Base-by-base conservation (phyloP, 2,888 invertebrate genomes). In the Meteorus cinctellus region DNA sequence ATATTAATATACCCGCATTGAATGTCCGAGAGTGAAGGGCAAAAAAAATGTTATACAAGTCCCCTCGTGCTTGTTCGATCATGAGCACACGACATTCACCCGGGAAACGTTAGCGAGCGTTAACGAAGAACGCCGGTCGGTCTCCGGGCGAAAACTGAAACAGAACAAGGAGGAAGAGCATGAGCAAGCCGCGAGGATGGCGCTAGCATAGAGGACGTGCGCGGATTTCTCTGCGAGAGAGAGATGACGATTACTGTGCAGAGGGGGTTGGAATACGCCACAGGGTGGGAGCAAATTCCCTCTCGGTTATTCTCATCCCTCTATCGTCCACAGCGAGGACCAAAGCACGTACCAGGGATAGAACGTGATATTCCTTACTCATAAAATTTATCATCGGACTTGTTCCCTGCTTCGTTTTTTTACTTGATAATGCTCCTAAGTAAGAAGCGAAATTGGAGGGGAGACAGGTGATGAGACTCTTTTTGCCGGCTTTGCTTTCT, bases 81-180 rank as follows among this genome's bases (percentile, higher is more conserved):
- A 45, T 16, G 34, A 36, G 10, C 70, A 41, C 69, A 74, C 77
- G 80, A 78, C 78, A 72, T 80, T 70, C 29, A 68, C 65, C 66
- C 60, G n/a, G 31, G 12, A 34, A 8, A 60, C 3, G 48, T 62
- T 31, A 36, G 55, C 51, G 68, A 78, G 75, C 60, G 77, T 80
- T 69, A 74, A 71, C 80, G 79, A 77, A 73, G 77, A 74, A 78
- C 76, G 73, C 78, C 78, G 76, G 81, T 75, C 83, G 85, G 83
- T 85, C 85, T 86, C 86, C 86, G 84, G 85, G 83, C 84, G 86
- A 87, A 84, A 86, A 88, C 88, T 88, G 86, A 75, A 75, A 62
- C 60, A 60, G 72, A 55, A 34, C 51, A 34, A 41, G 65, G 72
- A 55, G 72, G 31, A 59, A 72, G 34, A 65, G 51, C 68, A 51